Conservation (phyloP, 2,888 invertebrate species). For the Coleophora flavipennella region DNA sequence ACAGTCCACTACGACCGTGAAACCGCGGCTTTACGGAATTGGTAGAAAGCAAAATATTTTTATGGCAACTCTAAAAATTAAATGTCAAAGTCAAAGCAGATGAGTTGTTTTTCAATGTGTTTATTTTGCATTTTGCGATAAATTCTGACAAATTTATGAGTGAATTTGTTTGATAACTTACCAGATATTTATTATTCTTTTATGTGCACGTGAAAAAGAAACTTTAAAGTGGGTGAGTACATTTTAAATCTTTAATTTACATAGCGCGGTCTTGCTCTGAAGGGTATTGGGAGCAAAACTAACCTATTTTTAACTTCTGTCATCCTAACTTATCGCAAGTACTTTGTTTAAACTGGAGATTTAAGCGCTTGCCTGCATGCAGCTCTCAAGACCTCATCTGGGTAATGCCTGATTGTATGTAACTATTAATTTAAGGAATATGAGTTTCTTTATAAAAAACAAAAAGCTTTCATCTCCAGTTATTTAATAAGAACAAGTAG, state of each 20-base stretch:
- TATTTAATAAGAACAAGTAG: too few species aligned
- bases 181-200: slow-evolving; percentile 16
- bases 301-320: slow-evolving; percentile 56
- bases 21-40: too few species aligned
- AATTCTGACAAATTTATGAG: slow-evolving; percentile 6
- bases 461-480: too few species aligned
- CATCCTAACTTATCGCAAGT: too few species aligned
- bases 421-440: neutral
- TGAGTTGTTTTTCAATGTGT: slow-evolving; percentile 4
- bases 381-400: slow-evolving; percentile 6
- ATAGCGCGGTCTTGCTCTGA: slow-evolving; percentile 16
- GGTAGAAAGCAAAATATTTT: neutral
- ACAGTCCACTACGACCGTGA: too few species aligned
- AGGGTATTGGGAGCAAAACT: slow-evolving; percentile 21
- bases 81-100: slow-evolving; percentile 11
- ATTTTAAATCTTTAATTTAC: slow-evolving; percentile 18
- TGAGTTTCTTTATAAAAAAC: neutral
- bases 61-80: slow-evolving; percentile 6
- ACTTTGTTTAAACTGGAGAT: too few species aligned
- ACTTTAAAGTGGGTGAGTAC: slow-evolving; percentile 18
- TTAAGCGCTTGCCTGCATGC: neutral
- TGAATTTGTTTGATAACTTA: slow-evolving; percentile 5
- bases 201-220: slow-evolving; percentile 12
- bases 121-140: slow-evolving; percentile 12
- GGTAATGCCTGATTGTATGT: slow-evolving; percentile 3